Base-by-base conservation (phyloP, 2,113 vertebrate species). In the Sylvietta virens region DNA sequence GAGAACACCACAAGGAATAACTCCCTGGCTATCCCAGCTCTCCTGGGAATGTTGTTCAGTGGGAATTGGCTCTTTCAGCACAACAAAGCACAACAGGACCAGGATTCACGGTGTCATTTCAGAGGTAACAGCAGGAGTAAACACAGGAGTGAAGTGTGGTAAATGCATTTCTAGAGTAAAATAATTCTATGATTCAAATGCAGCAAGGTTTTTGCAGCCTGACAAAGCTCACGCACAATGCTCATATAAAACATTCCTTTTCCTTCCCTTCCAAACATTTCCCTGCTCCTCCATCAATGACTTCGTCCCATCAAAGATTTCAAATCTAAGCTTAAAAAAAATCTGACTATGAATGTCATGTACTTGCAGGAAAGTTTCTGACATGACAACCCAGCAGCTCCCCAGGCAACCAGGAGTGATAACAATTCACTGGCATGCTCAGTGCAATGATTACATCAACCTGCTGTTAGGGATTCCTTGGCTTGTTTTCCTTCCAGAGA, bases 401-500 rank as follows among this genome's bases (percentile, higher is more conserved):
- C 70, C 81, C 87, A 87, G 91, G 74, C 81, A 95, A 61, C 30
- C 66, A 67, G 74, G 71, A 69, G 81, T 13, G 81, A 45, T 69
- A 94, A 91, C 81, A 91, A 80, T 26, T 85, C 81, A 27, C 81
- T 91, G 81, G 90, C 87, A 95, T 0, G 0, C 70, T 69, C 62
- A 28, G 42, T 30, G 33, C 82, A 86, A 70, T 1, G 9, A 96
- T 88, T 64, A 60, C 53, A 87, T 70, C 91, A 89, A 84, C 79
- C 76, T 86, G 78, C 82, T 95, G 62, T 66, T 66, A 86, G 60
- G 85, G 71, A 92, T 90, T 85, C 92, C 85, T 78, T 16, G 17
- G 66, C 58, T 42, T 90, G 78, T 85, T 94, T 93, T 87, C 87
- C 81, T 91, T 80, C 84, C 93, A 87, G 62, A 80, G 78, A 69